Base-by-base conservation (phyloP, 2,888 invertebrate genomes). In the Dolichomitus sp. region DNA sequence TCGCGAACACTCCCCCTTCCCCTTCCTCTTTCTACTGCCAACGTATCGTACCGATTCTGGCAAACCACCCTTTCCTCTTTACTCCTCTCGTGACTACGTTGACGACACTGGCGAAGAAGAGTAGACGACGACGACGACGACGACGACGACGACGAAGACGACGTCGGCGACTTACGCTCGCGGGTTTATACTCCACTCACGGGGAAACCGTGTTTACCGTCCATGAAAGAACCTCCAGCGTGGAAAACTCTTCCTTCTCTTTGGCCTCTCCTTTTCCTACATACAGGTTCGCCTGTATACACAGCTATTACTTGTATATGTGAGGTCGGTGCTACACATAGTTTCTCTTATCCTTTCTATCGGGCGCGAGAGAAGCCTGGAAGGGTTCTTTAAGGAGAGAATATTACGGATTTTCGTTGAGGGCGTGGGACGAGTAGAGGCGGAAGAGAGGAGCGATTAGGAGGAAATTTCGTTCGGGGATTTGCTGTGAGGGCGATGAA, bases 131-230 rank as follows among this genome's bases (percentile, higher is more conserved):
- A 33, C 33, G 50, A 37, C 1, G 42, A 19, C 52, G 69, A 54
- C 69, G 54, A 42, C 42, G 69, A 48, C 40, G 14, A 52, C 74
- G 27, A 48, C 59, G 57, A n/a, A n/a, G n/a, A 54, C 63, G 37
- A 59, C 54, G 70, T 42, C 59, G 70, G 74, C 57, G 42, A 70
- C 65, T 70, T 50, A 72, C 54, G 66, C 75, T 72, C 54, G 33
- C 65, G 66, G 79, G 65, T 70, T 69, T 75, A 70, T 78, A 52
- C 75, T 80, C 37, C 40, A 76, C 75, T 83, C 66, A 61, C 75
- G 61, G 63, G 72, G n/a, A 82, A 82, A 82, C 52, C 75, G 65
- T 76, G 82, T 80, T 83, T 76, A 83, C 70, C 75, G 70, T 75
- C 66, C 70, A 72, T 80, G 79, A 83, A 72, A 68, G 79, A 80